phyloP scores from a whole-genome alignment of 2,888 invertebrate species.

The Chaetoderma sp. region DNA sequence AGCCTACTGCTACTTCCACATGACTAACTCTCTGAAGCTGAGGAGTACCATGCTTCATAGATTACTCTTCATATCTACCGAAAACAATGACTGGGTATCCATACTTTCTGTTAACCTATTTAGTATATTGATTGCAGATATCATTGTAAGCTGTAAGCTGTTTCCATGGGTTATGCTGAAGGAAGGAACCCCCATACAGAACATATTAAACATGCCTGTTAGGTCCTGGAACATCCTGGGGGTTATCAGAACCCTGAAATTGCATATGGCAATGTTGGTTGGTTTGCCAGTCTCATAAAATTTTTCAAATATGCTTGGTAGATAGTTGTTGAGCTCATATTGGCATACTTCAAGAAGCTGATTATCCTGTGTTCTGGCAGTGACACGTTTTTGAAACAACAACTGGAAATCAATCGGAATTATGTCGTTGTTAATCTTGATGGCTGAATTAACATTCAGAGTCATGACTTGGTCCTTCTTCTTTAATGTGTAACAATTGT shows the following conservation, averaged over 20 bases:
- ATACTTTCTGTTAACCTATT: slow-evolving; percentile 16
- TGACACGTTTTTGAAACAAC: slow-evolving; percentile 26
- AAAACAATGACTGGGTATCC: slow-evolving; percentile 25
- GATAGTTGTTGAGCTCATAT: slow-evolving; percentile 21
- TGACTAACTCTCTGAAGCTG: slow-evolving; percentile 6
- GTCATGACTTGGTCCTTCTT: slow-evolving; percentile 18
- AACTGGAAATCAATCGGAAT: slow-evolving; percentile 28
- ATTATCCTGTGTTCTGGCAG: neutral
- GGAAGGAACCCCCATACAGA: slow-evolving; percentile 16
- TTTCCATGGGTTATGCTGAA: slow-evolving; percentile 19
- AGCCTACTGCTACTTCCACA: slow-evolving; percentile 20
- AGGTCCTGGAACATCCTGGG: neutral
- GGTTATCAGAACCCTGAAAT: neutral
- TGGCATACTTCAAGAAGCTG: slow-evolving; percentile 14
- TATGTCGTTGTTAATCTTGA: slow-evolving; percentile 10
- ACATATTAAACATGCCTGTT: neutral
- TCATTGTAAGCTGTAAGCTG: slow-evolving; percentile 9
- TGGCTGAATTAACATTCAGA: slow-evolving; percentile 12
- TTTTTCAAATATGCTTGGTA: slow-evolving; percentile 29
- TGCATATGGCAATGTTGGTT: slow-evolving; percentile 27
- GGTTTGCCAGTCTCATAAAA: slow-evolving; percentile 19
- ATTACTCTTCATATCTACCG: slow-evolving; percentile 26
- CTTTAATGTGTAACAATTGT: slow-evolving; percentile 18
- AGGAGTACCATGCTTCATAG: slow-evolving; percentile 28
- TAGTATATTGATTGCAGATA: slow-evolving; percentile 7